phyloP scores from a whole-genome alignment of 1,140 invertebrate genomes.

The Ips nitidus region DNA sequence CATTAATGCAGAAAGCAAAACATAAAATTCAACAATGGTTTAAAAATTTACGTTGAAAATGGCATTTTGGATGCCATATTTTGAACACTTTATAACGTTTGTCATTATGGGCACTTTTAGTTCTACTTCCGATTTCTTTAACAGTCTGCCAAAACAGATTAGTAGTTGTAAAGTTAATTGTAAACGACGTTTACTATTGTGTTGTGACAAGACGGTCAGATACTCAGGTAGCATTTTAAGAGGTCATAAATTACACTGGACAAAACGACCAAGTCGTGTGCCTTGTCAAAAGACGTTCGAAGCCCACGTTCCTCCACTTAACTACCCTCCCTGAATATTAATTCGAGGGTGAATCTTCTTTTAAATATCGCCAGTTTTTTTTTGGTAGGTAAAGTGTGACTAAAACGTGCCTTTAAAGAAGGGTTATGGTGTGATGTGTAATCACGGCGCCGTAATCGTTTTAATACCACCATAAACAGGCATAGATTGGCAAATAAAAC shows the following conservation, averaged over 20 bases:
- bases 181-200: not conserved
- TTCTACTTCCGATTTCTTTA: no score
- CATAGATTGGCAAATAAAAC: not conserved
- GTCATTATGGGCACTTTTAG: no score
- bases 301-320: conserved; percentile 2
- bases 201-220: conserved; percentile 6
- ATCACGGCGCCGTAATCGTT: no score
- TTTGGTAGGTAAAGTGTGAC: not conserved
- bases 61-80: no score
- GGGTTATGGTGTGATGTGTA: not conserved
- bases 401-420: conserved; percentile 7
- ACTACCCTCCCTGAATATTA: conserved; percentile 9
- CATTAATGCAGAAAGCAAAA: no score
- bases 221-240: conserved; percentile 20
- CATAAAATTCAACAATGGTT: no score
- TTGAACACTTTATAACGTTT: no score
- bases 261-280: conserved; percentile 21
- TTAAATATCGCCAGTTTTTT: conserved; percentile 32
- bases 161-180: no score
- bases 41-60: no score
- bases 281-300: conserved; percentile 20
- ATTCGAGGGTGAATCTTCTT: conserved; percentile 39
- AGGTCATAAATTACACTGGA: conserved; percentile 26
- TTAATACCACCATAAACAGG: conserved; percentile 9
- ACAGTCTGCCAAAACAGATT: no score